Percentiles rank a stretch among this genome's conserved stretches.
phyloP scores from a whole-genome alignment of 2,797 vertebrate species.

The Epinephelus awoara region DNA sequence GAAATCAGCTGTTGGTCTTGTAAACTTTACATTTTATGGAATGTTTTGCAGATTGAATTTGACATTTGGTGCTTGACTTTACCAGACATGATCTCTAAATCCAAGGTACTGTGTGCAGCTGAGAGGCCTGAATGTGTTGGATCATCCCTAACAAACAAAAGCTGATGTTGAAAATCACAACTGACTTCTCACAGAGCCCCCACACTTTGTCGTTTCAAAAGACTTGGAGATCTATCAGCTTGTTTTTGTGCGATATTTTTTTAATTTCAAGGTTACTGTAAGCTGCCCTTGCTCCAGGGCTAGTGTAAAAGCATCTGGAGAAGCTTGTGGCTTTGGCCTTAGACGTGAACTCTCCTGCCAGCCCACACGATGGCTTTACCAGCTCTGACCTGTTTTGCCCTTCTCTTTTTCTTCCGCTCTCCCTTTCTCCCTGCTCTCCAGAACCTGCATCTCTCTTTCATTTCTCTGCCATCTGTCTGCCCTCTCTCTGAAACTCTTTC shows the following conservation, averaged over 20 bases:
- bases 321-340: conserved; percentile 55
- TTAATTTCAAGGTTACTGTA: conserved; percentile 21
- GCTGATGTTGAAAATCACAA: conserved; percentile 22
- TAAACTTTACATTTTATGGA: conserved; percentile 29
- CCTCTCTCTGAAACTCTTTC: conserved; percentile 20
- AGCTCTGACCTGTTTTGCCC: conserved; percentile 48
- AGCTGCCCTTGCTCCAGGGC: neutral
- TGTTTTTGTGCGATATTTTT: neutral
- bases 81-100: conserved; percentile 14
- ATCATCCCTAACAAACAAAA: conserved; percentile 45
- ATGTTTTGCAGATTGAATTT: conserved; percentile 44
- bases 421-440: conserved; percentile 30
- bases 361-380: conserved; percentile 53
- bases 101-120: neutral
- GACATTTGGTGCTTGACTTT: conserved; percentile 24
- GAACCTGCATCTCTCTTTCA: conserved; percentile 21
- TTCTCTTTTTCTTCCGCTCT: conserved; percentile 11
- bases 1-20: conserved; percentile 11
- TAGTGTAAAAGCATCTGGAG: conserved; percentile 63
- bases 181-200: conserved; percentile 19
- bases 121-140: conserved; percentile 28
- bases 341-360: conserved; percentile 35
- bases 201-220: conserved; percentile 4
- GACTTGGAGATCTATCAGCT: neutral
- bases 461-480: conserved; percentile 3